Conservation (phyloP, 2,888 invertebrate species). For the Spatulosminthurus flaviceps region DNA sequence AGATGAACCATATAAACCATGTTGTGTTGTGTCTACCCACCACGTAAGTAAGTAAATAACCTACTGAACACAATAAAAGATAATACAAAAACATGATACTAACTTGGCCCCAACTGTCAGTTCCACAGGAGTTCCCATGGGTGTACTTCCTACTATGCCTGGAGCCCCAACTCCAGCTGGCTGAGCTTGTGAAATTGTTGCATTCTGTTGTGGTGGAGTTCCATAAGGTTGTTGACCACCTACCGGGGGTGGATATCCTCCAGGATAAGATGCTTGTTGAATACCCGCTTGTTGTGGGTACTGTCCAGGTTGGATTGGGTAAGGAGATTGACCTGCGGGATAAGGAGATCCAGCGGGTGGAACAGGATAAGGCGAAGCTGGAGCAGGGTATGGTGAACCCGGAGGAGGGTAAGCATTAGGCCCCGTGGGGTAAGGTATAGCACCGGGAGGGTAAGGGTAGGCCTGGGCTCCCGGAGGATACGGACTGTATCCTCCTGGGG, state of each 20-base stretch:
- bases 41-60: no score
- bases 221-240: background rate
- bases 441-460: background rate
- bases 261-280: background rate
- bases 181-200: background rate
- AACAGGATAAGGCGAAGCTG: background rate
- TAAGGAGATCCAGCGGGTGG: background rate
- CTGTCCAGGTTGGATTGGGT: background rate
- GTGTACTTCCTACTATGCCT: background rate
- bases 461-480: no score
- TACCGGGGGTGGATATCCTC: background rate
- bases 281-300: background rate
- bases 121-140: slow-evolving; percentile 50
- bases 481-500: background rate
- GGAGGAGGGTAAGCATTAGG: background rate
- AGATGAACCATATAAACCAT: no score
- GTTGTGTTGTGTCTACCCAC: no score
- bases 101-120: slow-evolving; percentile 56
- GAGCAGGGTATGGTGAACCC: background rate
- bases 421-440: no score
- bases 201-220: background rate
- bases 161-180: background rate
- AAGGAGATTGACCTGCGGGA: background rate
- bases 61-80: no score
- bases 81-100: slow-evolving; percentile 38